Percentiles rank a stretch among this genome's conserved stretches.
Evolutionary conservation across 2,797 vertebrate genomes (phyloP).

Genomic region (Rhinogobio ventralis): DNA sequence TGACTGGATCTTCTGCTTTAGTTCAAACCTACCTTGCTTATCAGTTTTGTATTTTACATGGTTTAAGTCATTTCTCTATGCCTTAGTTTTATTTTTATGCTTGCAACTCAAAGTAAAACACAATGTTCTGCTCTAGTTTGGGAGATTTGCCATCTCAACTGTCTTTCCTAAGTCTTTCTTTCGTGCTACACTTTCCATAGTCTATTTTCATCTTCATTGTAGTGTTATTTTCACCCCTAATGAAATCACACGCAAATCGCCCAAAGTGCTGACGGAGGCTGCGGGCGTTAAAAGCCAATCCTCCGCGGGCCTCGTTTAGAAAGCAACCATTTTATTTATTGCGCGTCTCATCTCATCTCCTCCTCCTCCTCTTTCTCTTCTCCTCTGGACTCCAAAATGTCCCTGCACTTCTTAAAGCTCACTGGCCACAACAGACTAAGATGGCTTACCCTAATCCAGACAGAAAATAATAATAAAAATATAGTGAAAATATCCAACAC

Average conservation of each 20-base stretch:
- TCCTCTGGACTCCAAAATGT: conserved; percentile 60
- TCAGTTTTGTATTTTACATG: conserved; percentile 11
- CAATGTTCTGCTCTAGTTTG: conserved; percentile 46
- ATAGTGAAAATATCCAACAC: conserved; percentile 40
- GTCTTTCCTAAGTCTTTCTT: conserved; percentile 40
- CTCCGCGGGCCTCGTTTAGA: conserved; percentile 80
- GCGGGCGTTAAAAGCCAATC: conserved; percentile 77
- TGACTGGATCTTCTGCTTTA: not conserved
- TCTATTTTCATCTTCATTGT: conserved; percentile 76
- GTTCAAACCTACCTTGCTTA: not conserved
- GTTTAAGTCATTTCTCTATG: not conserved
- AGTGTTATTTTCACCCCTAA: conserved; percentile 78
- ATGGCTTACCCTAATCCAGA: conserved; percentile 75
- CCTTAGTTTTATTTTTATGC: conserved; percentile 13
- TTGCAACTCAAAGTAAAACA: conserved; percentile 13
- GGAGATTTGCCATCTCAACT: conserved; percentile 35
- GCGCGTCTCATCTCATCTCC: conserved; percentile 64
- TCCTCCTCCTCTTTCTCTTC: conserved; percentile 55
- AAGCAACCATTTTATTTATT: conserved; percentile 75
- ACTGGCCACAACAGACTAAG: conserved; percentile 59
- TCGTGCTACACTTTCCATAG: conserved; percentile 72
- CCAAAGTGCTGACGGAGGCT: conserved; percentile 82
- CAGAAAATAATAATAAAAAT: conserved; percentile 60
- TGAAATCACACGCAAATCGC: conserved; percentile 81
- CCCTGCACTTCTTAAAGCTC: conserved; percentile 61